Conservation (phyloP, 2,888 invertebrate species). For the Chalcosyrphus nemorum region DNA sequence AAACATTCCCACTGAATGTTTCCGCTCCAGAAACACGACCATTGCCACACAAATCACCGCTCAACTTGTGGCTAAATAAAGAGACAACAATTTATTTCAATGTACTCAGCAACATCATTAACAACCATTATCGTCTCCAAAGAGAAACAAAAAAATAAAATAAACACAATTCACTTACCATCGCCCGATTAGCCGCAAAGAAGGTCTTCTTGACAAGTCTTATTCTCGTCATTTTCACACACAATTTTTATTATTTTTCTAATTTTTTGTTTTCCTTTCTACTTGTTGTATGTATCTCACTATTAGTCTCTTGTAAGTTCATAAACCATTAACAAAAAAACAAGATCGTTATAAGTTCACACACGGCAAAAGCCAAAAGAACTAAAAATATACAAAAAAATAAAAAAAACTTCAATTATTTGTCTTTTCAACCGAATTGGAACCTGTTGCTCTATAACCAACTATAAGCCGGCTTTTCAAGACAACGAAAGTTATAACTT, state of each 20-base stretch:
- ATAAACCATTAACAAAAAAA: constrained; percentile 52
- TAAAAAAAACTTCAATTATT: constrained; percentile 24
- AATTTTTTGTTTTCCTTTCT: constrained; percentile 11
- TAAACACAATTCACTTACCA: constrained; percentile 63
- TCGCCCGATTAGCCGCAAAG: constrained; percentile 61
- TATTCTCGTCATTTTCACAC: constrained; percentile 73
- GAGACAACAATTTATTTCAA: constrained; percentile 56
- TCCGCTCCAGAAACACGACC: constrained; percentile 5
- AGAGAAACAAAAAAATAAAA: constrained; percentile 15
- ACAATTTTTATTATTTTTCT: constrained; percentile 23
- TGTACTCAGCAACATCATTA: constrained; percentile 50
- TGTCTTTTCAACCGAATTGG: constrained; percentile 49
- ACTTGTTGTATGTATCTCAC: constrained; percentile 18
- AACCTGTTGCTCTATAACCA: constrained; percentile 49
- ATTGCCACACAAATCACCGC: constrained; percentile 30
- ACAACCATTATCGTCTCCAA: constrained; percentile 45
- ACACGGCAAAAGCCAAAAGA: constrained; percentile 46
- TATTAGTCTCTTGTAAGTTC: constrained; percentile 62
- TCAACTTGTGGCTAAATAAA: constrained; percentile 27
- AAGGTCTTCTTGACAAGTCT: constrained; percentile 63
- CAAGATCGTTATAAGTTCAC: constrained; percentile 54
- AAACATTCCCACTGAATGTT: constrained; percentile 16
- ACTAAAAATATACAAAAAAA: too few relatives aligned
- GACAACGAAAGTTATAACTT: constrained; percentile 40
- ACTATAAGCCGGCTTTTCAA: constrained; percentile 59